A percentile compares a stretch with the other conserved stretches of the same genome.
Evolutionary conservation across 2,888 invertebrate species (phyloP).

Genomic region (Caradrina kadenii): DNA sequence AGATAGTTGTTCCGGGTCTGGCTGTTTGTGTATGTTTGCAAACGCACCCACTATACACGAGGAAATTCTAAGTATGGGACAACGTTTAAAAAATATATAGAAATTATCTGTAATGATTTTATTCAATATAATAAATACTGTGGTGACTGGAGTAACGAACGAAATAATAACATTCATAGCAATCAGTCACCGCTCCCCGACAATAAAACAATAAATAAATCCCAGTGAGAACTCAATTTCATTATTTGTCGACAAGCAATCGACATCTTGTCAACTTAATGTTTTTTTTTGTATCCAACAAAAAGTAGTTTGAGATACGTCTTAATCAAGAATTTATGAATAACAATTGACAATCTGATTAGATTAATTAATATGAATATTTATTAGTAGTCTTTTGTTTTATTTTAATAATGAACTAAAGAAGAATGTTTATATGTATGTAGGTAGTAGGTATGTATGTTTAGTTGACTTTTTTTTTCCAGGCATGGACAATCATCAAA

Average conservation of each 20-base stretch:
- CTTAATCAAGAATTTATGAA: slow-evolving; percentile 26
- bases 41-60: too few relatives aligned
- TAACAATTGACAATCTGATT: slow-evolving; percentile 21
- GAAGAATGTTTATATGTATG: background rate
- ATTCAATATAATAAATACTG: background rate
- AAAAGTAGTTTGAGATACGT: slow-evolving; percentile 39
- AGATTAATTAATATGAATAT: slow-evolving; percentile 9
- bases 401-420: slow-evolving; percentile 2
- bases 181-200: slow-evolving; percentile 36
- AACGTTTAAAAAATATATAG: too few relatives aligned
- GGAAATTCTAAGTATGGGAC: too few relatives aligned
- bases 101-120: background rate
- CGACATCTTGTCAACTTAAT: slow-evolving; percentile 28
- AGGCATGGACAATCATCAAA: too few relatives aligned
- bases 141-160: background rate
- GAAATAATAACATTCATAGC: slow-evolving; percentile 20
- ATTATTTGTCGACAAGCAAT: slow-evolving; percentile 30
- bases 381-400: slow-evolving; percentile 30
- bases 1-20: too few relatives aligned
- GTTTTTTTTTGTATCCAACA: slow-evolving; percentile 40
- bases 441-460: too few relatives aligned
- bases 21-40: too few relatives aligned
- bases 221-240: slow-evolving; percentile 36
- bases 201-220: slow-evolving; percentile 44
- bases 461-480: background rate